Evolutionary conservation across 1,140 invertebrate species (phyloP), one percentile per base, ranked within the genome.

Genomic region (Platyura marginata): DNA sequence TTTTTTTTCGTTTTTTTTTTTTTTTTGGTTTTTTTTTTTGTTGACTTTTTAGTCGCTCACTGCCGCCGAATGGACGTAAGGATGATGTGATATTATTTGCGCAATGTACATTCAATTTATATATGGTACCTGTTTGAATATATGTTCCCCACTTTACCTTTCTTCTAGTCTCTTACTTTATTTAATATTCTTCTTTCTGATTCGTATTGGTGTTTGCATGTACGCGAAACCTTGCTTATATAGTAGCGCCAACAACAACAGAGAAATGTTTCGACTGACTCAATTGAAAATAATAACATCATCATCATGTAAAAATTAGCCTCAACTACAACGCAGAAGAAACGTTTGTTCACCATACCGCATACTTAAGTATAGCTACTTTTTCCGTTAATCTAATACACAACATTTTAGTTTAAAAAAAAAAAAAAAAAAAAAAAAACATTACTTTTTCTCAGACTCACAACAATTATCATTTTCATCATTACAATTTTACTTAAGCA

Each of bases 81-180:
- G 42, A 44, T 44, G 42, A 44, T 36, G 22, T 44, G 42, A 38
- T 44, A 44, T 29, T 15, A n/a, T 29, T 44, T 44, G 42, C 23
- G 39, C 35, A 44, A 29, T 39, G 42, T 39, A 38, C 35, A 44
- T 22, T 22, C 42, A 44, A 44, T 44, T 44, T 44, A 44, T 42
- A 42, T 38, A 38, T 38, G 36, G 36, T 29, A 29, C 25, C 25
- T 29, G 25, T 29, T 29, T 29, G 25, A n/a, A n/a, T n/a, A n/a
- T 29, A 6, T 29, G 25, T 29, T 8, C 25, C 25, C 25, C 25
- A 29, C 25, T 29, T 29, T 13, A 29, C 25, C 25, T 29, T 29
- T 29, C 25, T 29, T 29, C 25, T 29, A 29, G 25, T 29, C 25
- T 29, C 25, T 29, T 29, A 29, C 25, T 13, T 6, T 29, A 29